Evolutionary conservation across 2,888 invertebrate species (phyloP).

Genomic region (Calliphora vomitoria): DNA sequence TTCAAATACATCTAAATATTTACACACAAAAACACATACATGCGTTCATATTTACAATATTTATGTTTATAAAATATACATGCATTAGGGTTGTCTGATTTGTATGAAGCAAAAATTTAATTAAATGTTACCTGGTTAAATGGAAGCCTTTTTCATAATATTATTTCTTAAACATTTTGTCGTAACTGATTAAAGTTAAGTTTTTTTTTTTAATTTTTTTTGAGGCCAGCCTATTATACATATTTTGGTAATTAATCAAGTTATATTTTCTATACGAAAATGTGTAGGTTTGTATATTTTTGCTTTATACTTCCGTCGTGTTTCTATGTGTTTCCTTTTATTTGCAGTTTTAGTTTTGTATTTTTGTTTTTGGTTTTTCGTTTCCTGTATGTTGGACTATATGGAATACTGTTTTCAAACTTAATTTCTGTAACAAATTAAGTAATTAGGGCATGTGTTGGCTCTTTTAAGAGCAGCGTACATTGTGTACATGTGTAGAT

Average conservation of each 20-base stretch:
- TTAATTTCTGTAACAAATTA: conserved; percentile 60
- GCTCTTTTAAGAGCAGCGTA: conserved; percentile 7
- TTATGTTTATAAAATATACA: no score
- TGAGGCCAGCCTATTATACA: no score
- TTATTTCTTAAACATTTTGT: no score
- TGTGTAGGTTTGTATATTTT: neutral
- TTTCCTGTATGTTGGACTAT: conserved; percentile 16
- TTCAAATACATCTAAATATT: neutral
- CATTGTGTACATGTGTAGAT: neutral
- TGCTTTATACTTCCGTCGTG: conserved; percentile 30
- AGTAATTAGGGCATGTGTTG: conserved; percentile 57
- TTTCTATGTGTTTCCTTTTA: conserved; percentile 19
- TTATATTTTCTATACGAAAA: conserved; percentile 21
- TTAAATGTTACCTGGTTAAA: no score
- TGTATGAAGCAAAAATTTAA: no score
- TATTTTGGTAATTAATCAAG: conserved; percentile 51
- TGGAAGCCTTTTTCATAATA: no score
- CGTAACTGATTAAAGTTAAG: no score
- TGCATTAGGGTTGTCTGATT: no score
- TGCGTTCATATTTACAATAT: no score
- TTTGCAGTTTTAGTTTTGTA: conserved; percentile 1
- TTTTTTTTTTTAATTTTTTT: no score
- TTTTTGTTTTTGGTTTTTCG: neutral
- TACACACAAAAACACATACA: no score
- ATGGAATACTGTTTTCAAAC: conserved; percentile 37